Evolutionary conservation across 2,797 vertebrate genomes (phyloP).

Genomic region (Nannoperca obscura): DNA sequence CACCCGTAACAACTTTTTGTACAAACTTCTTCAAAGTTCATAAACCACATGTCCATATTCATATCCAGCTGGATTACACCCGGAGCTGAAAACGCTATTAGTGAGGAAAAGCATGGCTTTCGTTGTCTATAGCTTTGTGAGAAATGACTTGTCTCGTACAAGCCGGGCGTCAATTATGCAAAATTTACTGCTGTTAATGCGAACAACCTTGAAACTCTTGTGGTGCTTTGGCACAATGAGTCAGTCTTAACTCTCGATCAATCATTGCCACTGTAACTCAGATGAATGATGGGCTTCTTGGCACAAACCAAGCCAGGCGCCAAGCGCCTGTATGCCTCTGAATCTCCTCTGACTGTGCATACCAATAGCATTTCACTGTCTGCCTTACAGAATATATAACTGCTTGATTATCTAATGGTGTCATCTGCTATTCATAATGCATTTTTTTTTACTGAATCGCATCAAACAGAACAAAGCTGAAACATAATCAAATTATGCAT

Average conservation of each 20-base stretch:
- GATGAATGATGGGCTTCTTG: conserved; percentile 52
- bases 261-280: conserved; percentile 59
- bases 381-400: conserved; percentile 32
- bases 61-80: conserved; percentile 33
- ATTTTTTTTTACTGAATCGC: background rate
- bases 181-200: conserved; percentile 60
- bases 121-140: conserved; percentile 37
- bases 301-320: conserved; percentile 31
- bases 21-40: conserved; percentile 10
- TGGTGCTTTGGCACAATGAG: conserved; percentile 38
- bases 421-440: conserved; percentile 28
- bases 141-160: conserved; percentile 43
- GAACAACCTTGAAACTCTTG: conserved; percentile 80
- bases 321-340: conserved; percentile 31
- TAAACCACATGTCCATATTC: conserved; percentile 28
- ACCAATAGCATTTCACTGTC: conserved; percentile 37
- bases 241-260: conserved; percentile 56
- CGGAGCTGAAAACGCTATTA: conserved; percentile 21
- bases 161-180: conserved; percentile 67
- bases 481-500: conserved; percentile 2
- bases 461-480: conserved; percentile 18
- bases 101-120: conserved; percentile 23
- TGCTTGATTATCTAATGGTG: conserved; percentile 35
- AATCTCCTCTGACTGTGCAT: conserved; percentile 47
- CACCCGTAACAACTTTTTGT: conserved; percentile 21